Conservation (phyloP, 2,888 invertebrate genomes). For the Athripsodes cinereus region DNA sequence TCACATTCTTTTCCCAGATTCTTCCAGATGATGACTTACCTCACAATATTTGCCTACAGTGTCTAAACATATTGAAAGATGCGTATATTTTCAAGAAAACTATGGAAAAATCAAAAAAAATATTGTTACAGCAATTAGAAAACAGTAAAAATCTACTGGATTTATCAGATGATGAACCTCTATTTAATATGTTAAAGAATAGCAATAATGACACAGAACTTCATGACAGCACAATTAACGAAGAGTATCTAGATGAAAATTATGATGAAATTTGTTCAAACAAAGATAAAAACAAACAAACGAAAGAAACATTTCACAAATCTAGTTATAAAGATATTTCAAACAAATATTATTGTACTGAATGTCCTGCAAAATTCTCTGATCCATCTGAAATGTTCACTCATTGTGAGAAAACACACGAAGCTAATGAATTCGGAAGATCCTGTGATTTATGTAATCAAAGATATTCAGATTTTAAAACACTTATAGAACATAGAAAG, state of each 20-base stretch:
- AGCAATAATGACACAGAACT: neutral
- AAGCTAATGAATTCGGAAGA: conserved; percentile 34
- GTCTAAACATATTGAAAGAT: conserved; percentile 43
- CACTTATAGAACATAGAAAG: conserved; percentile 42
- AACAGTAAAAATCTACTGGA: neutral
- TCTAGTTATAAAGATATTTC: too few relatives aligned
- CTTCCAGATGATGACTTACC: conserved; percentile 36
- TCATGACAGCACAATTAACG: too few relatives aligned
- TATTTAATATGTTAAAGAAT: neutral
- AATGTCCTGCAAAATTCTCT: conserved; percentile 14
- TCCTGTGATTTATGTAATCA: conserved; percentile 46
- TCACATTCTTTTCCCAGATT: conserved; percentile 32
- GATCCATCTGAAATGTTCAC: conserved; percentile 33
- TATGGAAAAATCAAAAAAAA: conserved; percentile 39
- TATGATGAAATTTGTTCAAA: neutral
- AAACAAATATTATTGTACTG: conserved; percentile 21
- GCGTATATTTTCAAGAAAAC: conserved; percentile 46
- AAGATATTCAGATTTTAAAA: conserved; percentile 44
- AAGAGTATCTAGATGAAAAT: too few relatives aligned
- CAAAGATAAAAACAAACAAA: neutral
- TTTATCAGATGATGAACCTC: neutral
- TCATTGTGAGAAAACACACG: conserved; percentile 40
- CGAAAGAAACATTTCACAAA: too few relatives aligned
- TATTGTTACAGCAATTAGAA: conserved; percentile 31
- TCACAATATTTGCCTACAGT: conserved; percentile 41